phyloP scores from a whole-genome alignment of 53 echinoderm and acorn worm genomes.

The Luidia sarsii region DNA sequence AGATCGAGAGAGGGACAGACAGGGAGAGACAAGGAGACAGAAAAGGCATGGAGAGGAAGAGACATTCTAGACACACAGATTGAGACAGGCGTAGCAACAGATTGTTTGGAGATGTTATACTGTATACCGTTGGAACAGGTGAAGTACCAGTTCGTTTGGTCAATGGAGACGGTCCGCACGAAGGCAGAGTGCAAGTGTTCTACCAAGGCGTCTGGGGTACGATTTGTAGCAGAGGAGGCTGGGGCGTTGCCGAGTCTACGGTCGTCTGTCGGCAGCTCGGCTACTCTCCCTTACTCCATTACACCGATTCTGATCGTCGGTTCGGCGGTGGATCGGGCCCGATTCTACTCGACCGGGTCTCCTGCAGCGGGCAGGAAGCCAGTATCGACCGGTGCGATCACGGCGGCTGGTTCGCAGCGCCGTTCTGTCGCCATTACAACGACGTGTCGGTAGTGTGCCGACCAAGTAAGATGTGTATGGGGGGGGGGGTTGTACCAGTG shows the following conservation, averaged over 20 bases:
- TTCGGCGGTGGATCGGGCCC: slow-evolving; percentile 55
- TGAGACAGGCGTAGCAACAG: too few species aligned
- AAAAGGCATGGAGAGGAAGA: too few species aligned
- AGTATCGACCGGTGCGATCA: slow-evolving; percentile 19
- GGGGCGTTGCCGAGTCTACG: slow-evolving; percentile 44
- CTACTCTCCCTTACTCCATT: neutral
- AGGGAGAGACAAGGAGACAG: too few species aligned
- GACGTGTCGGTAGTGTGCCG: too few species aligned
- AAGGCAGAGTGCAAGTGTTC: slow-evolving; percentile 17
- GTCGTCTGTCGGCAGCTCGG: slow-evolving; percentile 62
- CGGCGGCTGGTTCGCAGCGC: neutral
- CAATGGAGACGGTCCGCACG: neutral
- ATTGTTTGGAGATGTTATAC: too few species aligned
- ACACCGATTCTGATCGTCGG: neutral
- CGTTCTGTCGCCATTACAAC: slow-evolving; percentile 39
- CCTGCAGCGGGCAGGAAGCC: slow-evolving; percentile 34
- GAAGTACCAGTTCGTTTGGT: slow-evolving; percentile 37
- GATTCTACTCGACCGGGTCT: slow-evolving; percentile 37
- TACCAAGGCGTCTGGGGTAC: slow-evolving; percentile 8
- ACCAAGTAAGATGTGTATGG: too few species aligned
- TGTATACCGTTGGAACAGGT: too few species aligned
- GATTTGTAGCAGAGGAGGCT: neutral
- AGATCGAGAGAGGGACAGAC: too few species aligned
- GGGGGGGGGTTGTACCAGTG: too few species aligned
- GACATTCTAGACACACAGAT: too few species aligned